Conservation (phyloP, 2,888 invertebrate species). For the Ligdia adustata region DNA sequence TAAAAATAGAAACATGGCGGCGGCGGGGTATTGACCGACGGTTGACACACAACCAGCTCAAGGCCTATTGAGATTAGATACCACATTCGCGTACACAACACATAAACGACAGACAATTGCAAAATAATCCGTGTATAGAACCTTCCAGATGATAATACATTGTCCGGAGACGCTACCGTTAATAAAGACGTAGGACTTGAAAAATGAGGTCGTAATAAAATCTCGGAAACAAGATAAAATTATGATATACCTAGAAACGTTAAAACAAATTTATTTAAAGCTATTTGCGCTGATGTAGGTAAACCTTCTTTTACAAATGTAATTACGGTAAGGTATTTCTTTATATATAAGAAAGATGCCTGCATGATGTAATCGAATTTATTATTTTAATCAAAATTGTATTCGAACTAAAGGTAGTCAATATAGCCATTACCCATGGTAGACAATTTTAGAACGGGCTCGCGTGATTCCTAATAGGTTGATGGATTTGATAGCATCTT, state of each 20-base stretch:
- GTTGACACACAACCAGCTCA: conserved; percentile 81
- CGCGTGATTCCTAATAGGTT: conserved; percentile 39
- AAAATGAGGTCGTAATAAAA: conserved; percentile 8
- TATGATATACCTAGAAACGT: neutral
- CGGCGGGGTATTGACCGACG: conserved; percentile 75
- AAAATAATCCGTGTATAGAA: conserved; percentile 57
- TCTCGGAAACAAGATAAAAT: conserved; percentile 3
- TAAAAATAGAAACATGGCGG: conserved; percentile 75
- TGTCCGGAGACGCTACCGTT: conserved; percentile 5
- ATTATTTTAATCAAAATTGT: conserved; percentile 8
- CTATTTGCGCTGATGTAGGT: neutral
- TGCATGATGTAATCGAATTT: no score
- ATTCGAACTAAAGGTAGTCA: conserved; percentile 1
- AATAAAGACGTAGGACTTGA: conserved; percentile 12
- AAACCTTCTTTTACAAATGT: neutral
- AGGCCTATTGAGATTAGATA: conserved; percentile 81
- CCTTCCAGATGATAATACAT: conserved; percentile 23
- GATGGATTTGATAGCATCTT: conserved; percentile 31
- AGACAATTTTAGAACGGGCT: conserved; percentile 30
- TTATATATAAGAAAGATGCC: no score
- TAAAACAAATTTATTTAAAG: neutral
- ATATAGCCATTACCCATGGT: conserved; percentile 14
- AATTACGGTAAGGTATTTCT: no score
- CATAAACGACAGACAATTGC: conserved; percentile 63
- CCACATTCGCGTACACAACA: conserved; percentile 69